Percentiles rank a stretch among this genome's conserved stretches.
These are phyloP conservation scores for Tipula unca DNA, from an alignment of 2,888 invertebrate species.

Conservation along the genomic window DNA sequence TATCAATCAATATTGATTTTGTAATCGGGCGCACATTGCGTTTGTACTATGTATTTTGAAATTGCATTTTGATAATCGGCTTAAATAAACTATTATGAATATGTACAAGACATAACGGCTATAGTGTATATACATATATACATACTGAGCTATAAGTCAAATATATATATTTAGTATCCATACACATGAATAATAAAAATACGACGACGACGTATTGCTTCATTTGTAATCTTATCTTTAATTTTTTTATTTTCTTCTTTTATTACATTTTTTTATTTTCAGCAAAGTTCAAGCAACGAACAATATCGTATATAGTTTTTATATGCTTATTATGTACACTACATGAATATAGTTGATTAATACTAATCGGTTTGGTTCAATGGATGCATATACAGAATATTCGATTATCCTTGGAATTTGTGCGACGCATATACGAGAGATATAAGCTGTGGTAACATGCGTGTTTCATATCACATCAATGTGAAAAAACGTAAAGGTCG, in stretches of 20 bases:
- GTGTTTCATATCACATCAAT: not conserved
- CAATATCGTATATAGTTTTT: not conserved
- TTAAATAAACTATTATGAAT: not conserved
- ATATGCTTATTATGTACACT: not conserved
- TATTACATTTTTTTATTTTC: not conserved
- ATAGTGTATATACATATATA: not conserved
- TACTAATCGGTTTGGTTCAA: not conserved
- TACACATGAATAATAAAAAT: not conserved
- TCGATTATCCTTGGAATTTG: not conserved
- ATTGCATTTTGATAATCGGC: not conserved
- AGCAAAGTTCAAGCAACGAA: not conserved
- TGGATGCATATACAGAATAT: not conserved
- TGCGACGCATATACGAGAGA: not conserved
- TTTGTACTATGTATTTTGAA: not conserved
- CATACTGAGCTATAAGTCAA: not conserved
- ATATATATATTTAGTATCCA: not conserved
- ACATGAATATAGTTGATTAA: not conserved
- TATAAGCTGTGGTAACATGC: not conserved
- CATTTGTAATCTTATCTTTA: not conserved
- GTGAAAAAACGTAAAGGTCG: not conserved
- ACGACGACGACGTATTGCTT: not conserved
- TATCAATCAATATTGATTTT: not conserved
- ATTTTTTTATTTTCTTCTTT: not conserved
- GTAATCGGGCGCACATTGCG: not conserved
- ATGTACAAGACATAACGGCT: not conserved